phyloP scores from a whole-genome alignment of 2,113 vertebrate species.

The Apus apus region DNA sequence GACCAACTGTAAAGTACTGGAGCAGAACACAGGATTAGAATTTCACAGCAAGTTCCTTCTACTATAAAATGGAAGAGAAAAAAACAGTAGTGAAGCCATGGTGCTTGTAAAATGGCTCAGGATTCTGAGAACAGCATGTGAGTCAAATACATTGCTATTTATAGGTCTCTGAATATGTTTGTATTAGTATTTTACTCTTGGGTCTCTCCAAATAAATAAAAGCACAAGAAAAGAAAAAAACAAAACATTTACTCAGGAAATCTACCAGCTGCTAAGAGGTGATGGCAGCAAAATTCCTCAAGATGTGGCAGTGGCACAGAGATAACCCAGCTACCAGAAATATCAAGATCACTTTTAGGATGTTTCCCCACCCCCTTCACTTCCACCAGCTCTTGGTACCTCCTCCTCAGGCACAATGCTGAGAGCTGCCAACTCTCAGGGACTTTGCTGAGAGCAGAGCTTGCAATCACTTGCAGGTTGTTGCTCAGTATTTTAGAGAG shows the following conservation, averaged over 20 bases:
- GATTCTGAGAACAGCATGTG: neutral
- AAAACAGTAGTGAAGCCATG: neutral
- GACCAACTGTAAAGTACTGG: neutral
- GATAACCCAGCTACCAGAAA: neutral
- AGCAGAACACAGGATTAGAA: neutral
- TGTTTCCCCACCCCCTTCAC: neutral
- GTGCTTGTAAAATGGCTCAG: neutral
- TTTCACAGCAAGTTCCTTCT: neutral
- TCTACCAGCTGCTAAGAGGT: neutral
- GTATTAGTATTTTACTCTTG: neutral
- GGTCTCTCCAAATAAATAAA: neutral
- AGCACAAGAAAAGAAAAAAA: neutral
- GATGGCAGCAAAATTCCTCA: neutral
- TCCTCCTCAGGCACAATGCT: neutral
- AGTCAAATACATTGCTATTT: conserved; percentile 23
- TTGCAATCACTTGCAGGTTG: neutral
- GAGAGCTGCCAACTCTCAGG: neutral
- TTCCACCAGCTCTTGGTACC: neutral
- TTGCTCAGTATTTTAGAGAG: neutral
- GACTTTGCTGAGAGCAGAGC: neutral
- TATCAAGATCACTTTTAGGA: neutral
- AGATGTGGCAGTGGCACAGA: neutral
- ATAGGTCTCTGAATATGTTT: neutral
- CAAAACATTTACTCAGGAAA: neutral
- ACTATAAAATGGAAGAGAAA: conserved; percentile 2